These are phyloP conservation scores for Acipenser transmontanus DNA, from an alignment of 2,797 vertebrate genomes.

Conservation along the genomic window DNA sequence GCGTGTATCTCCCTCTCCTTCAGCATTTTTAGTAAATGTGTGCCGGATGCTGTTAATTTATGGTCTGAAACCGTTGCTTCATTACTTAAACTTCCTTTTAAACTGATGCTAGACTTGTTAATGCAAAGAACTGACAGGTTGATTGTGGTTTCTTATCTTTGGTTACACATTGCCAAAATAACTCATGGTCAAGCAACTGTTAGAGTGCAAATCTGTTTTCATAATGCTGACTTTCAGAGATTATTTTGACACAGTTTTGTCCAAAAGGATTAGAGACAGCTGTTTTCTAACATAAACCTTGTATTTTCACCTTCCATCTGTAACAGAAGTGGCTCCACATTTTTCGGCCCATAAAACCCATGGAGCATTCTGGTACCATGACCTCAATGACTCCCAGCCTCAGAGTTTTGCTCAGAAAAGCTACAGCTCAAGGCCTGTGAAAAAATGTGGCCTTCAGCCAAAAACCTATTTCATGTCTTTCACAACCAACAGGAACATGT, in stretches of 20 bases:
- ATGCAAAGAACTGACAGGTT: conserved; percentile 40
- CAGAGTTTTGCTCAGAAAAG: neutral
- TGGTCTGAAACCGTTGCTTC: conserved; percentile 32
- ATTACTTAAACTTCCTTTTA: conserved; percentile 41
- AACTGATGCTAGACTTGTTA: conserved; percentile 43
- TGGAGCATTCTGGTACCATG: neutral
- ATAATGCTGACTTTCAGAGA: conserved; percentile 22
- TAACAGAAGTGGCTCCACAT: neutral
- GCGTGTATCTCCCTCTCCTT: conserved; percentile 17
- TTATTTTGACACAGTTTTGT: conserved; percentile 12
- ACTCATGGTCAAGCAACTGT: conserved; percentile 34
- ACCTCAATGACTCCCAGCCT: conserved; percentile 10
- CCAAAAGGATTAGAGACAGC: neutral
- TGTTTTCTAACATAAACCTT: neutral
- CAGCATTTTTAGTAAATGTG: conserved; percentile 21
- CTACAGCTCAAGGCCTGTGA: neutral
- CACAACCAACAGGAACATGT: neutral
- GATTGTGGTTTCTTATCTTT: conserved; percentile 39
- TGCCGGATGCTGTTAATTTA: conserved; percentile 40
- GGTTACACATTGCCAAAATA: conserved; percentile 44
- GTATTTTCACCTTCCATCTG: neutral
- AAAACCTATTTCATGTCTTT: conserved; percentile 17
- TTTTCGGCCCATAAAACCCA: conserved; percentile 9
- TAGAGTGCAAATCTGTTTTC: conserved; percentile 26
- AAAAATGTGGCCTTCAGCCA: neutral